Evolutionary conservation across 1,140 invertebrate genomes (phyloP).

Genomic region (Cotesia vestalis): DNA sequence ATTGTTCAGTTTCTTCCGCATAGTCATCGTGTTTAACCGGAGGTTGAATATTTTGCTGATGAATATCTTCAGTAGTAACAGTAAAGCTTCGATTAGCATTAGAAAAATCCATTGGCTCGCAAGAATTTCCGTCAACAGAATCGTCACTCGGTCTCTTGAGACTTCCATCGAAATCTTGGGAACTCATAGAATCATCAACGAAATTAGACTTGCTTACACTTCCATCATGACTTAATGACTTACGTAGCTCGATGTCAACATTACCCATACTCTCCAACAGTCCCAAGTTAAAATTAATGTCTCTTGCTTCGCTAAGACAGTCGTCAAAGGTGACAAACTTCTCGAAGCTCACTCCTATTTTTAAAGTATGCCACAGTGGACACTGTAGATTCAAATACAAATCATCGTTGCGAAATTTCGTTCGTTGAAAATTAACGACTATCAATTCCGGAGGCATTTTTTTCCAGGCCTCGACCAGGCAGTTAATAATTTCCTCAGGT

Average conservation of each 20-base stretch:
- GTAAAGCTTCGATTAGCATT: too few species aligned
- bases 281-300: too few species aligned
- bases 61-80: too few species aligned
- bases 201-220: background rate
- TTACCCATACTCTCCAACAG: too few species aligned
- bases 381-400: constrained; percentile 47
- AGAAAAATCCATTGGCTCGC: too few species aligned
- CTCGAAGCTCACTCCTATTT: constrained; percentile 46
- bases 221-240: too few species aligned
- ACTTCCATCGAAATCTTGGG: background rate
- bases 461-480: constrained; percentile 48
- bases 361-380: constrained; percentile 44
- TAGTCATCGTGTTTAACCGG: too few species aligned
- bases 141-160: constrained; percentile 16
- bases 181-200: background rate
- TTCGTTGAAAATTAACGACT: constrained; percentile 53
- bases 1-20: too few species aligned
- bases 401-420: constrained; percentile 52
- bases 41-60: too few species aligned
- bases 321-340: constrained; percentile 58
- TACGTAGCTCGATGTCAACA: too few species aligned
- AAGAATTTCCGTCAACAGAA: background rate
- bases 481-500: constrained; percentile 42
- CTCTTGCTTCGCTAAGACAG: constrained; percentile 39
- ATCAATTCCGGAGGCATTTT: constrained; percentile 50